Base-by-base conservation (phyloP, 2,888 invertebrate genomes). In the Thymelicus lineola region DNA sequence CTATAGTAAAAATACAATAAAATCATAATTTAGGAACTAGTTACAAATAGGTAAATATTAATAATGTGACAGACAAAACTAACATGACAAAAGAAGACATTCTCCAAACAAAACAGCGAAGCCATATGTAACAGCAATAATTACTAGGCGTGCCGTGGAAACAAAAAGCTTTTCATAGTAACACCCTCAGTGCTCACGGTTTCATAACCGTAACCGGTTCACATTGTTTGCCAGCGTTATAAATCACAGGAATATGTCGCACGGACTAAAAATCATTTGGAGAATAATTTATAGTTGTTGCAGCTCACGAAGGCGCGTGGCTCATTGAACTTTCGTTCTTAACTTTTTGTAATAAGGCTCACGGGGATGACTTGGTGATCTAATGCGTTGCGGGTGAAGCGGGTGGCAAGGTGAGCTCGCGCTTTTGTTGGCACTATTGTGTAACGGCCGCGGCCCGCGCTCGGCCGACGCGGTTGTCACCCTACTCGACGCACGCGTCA, bases 201-300 rank as follows among this genome's bases (percentile, higher is more conserved):
- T 88, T 87, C 84, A 86, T 85, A 83, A 85, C 86, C 85, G 87
- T 88, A 87, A 88, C 90, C 86, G 85, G 87, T 85, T 81, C 81
- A 81, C 80, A 88, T 90, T 90, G 90, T 91, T 87, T 84, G 75
- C 75, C 72, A 74, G 81, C 72, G 85, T 78, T 80, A 89, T 92
- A 92, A 91, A 92, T 92, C 92, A 91, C 85, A 82, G 79, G 83
- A 86, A 88, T 84, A 85, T 88, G 91, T 89, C 89, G 86, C 86
- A 79, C 86, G 84, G 87, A 83, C 87, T 90, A 88, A 91, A 91
- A 91, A 91, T 90, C 90, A 90, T 87, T 73, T 80, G 75, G 78
- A 82, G 79, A 84, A 80, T 87, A 86, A 90, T 89, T 89, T 88
- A 90, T 90, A 79, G 85, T 83, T 71, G 59, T 70, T 42, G 46